Conservation (phyloP, 2,888 invertebrate species). For the Synanthedon formicaeformis region DNA sequence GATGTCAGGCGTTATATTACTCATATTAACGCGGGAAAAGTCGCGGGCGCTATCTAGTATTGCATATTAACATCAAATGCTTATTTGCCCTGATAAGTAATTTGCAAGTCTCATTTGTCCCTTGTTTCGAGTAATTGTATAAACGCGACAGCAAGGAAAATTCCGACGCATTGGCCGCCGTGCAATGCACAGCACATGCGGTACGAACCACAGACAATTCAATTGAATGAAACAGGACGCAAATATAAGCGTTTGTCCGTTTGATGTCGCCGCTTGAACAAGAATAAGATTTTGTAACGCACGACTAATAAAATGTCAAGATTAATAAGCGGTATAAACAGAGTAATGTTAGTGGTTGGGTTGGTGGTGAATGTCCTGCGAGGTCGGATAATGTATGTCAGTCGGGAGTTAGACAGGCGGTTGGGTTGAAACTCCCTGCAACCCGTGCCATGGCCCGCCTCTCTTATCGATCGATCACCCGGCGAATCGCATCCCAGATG, state of each 20-base stretch:
- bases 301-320: constrained; percentile 7
- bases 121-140: background rate
- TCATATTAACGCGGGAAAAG: no score
- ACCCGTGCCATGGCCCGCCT: background rate
- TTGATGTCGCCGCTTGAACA: background rate
- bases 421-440: no score
- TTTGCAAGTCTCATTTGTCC: background rate
- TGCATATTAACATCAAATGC: constrained; percentile 6
- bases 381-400: background rate
- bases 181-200: background rate
- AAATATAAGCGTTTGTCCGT: background rate
- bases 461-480: constrained; percentile 29
- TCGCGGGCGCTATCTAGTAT: no score
- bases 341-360: constrained; percentile 8
- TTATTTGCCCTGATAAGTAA: constrained; percentile 6
- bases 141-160: background rate
- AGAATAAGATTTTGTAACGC: background rate
- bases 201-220: background rate
- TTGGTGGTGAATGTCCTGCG: constrained; percentile 1
- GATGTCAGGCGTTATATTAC: no score
- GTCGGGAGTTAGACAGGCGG: no score
- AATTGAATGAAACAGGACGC: background rate
- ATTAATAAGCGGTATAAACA: constrained; percentile 10
- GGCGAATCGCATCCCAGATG: constrained; percentile 31
- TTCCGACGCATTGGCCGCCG: background rate